Conservation (phyloP, 2,888 invertebrate genomes). For the Lasioglossum villosulum region DNA sequence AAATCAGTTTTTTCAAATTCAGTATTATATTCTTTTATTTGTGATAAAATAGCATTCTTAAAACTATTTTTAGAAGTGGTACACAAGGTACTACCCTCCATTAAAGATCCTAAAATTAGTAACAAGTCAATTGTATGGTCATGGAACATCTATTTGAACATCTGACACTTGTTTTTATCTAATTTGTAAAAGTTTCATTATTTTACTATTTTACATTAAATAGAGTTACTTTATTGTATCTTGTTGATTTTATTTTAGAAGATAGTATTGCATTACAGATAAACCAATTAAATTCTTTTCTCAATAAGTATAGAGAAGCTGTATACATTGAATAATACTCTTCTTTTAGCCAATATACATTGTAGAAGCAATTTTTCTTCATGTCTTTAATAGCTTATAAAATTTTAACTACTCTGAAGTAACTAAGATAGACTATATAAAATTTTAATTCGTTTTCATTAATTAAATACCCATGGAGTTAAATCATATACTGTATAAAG, state of each 20-base stretch:
- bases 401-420: background rate
- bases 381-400: background rate
- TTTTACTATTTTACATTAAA: background rate
- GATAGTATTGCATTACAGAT: background rate
- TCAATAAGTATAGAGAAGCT: background rate
- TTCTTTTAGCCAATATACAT: background rate
- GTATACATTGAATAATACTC: background rate
- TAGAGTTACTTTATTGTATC: background rate
- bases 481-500: slow-evolving; percentile 29
- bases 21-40: background rate
- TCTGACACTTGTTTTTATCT: background rate
- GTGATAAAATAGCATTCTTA: background rate
- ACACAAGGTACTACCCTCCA: background rate
- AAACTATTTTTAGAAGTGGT: background rate
- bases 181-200: background rate
- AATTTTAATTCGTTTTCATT: slow-evolving; percentile 38
- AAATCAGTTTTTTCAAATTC: background rate
- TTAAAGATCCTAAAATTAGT: background rate
- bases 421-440: slow-evolving; percentile 21
- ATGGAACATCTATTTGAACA: background rate
- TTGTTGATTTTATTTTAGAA: slow-evolving; percentile 1
- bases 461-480: slow-evolving; percentile 43
- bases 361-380: background rate
- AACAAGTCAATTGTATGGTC: background rate
- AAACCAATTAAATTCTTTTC: background rate